phyloP scores from a whole-genome alignment of 1,140 invertebrate species.

The Aphidius gifuensis region DNA sequence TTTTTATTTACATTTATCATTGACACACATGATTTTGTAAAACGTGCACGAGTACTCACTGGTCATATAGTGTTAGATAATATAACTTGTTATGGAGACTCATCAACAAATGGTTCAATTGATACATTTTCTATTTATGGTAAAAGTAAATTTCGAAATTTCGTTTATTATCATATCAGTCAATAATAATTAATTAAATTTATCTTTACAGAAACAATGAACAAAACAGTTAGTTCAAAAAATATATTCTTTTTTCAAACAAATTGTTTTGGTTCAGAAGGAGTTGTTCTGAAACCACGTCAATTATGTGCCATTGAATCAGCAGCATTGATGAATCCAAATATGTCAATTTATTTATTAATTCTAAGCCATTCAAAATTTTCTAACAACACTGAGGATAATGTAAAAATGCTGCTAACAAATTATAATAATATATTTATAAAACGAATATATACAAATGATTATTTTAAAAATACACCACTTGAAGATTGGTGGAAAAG shows the following conservation, averaged over 20 bases:
- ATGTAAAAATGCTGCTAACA: constrained; percentile 50
- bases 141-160: too few relatives aligned
- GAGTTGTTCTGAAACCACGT: constrained; percentile 51
- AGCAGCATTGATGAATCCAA: constrained; percentile 61
- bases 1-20: too few relatives aligned
- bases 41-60: too few relatives aligned
- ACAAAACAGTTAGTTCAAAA: too few relatives aligned
- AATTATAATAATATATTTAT: constrained; percentile 27
- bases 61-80: too few relatives aligned
- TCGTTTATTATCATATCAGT: too few relatives aligned
- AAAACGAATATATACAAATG: constrained; percentile 55
- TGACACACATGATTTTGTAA: too few relatives aligned
- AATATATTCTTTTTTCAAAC: constrained; percentile 62
- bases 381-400: constrained; percentile 36
- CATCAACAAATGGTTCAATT: too few relatives aligned
- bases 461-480: constrained; percentile 61
- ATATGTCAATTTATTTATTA: constrained; percentile 57
- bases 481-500: constrained; percentile 60
- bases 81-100: too few relatives aligned
- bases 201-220: too few relatives aligned
- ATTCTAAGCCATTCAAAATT: constrained; percentile 54
- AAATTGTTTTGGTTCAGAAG: constrained; percentile 49
- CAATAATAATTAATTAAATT: too few relatives aligned
- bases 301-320: constrained; percentile 70
- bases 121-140: too few relatives aligned